Evolutionary conservation across 2,113 vertebrate species (phyloP).

Genomic region (Atrichornis clamosus): DNA sequence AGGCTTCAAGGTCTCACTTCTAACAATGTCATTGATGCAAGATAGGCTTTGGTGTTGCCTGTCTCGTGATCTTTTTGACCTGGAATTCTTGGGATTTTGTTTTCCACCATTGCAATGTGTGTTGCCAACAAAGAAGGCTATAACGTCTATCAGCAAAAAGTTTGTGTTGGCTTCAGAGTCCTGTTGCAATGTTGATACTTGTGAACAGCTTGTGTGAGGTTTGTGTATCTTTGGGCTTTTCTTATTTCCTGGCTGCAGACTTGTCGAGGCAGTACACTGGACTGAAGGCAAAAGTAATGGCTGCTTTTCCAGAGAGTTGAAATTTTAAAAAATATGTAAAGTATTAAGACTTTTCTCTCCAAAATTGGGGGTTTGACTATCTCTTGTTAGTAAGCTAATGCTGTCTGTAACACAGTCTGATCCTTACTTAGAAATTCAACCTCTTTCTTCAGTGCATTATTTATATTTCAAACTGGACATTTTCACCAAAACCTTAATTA

Average conservation of each 20-base stretch:
- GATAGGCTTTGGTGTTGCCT: not conserved
- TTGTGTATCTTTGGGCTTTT: not conserved
- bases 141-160: not conserved
- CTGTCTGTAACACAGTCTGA: not conserved
- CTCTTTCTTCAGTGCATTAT: conserved; percentile 69
- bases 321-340: not conserved
- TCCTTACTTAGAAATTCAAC: conserved; percentile 21
- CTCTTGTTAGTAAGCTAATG: not conserved
- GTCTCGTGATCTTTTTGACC: not conserved
- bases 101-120: not conserved
- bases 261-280: conserved; percentile 3
- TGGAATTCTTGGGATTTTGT: not conserved
- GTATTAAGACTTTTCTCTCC: not conserved
- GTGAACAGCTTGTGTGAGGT: not conserved
- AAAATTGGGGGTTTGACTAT: not conserved
- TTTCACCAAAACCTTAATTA: conserved; percentile 61
- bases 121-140: not conserved
- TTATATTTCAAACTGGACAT: conserved; percentile 51
- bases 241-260: not conserved
- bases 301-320: conserved; percentile 17
- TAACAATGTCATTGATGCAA: not conserved
- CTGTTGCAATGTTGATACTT: not conserved
- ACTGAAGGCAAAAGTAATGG: not conserved
- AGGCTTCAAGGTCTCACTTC: not conserved
- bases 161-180: not conserved